Evolutionary conservation across 2,113 vertebrate genomes (phyloP).

Genomic region (Heloderma charlesbogerti): DNA sequence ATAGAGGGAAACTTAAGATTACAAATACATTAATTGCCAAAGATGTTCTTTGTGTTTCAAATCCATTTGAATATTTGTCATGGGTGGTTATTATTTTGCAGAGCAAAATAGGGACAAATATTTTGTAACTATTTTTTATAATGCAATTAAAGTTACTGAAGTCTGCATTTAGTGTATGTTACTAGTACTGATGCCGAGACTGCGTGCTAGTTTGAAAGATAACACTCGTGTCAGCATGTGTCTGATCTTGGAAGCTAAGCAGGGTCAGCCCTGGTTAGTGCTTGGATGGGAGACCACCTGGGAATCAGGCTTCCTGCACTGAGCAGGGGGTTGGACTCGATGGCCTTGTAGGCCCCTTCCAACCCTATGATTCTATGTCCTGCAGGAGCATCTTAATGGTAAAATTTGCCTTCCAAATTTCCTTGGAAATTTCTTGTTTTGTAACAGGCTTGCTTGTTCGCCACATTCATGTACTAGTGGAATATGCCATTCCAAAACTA

Average conservation of each 20-base stretch:
- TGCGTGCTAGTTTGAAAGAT: background rate
- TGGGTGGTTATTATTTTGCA: constrained; percentile 3
- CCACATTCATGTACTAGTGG: background rate
- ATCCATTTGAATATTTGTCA: constrained; percentile 1
- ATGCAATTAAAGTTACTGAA: constrained; percentile 19
- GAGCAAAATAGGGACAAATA: background rate
- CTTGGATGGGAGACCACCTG: no score
- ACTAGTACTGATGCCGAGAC: background rate
- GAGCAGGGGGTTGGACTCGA: no score
- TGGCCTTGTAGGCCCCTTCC: no score
- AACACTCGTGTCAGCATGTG: no score
- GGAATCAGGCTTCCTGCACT: no score
- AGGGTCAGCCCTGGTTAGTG: no score
- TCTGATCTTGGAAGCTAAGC: no score
- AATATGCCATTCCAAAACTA: background rate
- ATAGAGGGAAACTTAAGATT: constrained; percentile 37
- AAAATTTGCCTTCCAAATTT: background rate
- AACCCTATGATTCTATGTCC: no score
- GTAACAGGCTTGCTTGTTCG: background rate
- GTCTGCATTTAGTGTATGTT: background rate
- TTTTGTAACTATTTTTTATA: constrained; percentile 26
- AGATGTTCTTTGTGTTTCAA: constrained; percentile 16
- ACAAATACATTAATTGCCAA: constrained; percentile 65
- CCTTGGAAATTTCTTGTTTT: background rate
- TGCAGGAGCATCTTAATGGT: background rate